Evolutionary conservation across 2,888 invertebrate genomes (phyloP).

Genomic region (Lydus trimaculatus): DNA sequence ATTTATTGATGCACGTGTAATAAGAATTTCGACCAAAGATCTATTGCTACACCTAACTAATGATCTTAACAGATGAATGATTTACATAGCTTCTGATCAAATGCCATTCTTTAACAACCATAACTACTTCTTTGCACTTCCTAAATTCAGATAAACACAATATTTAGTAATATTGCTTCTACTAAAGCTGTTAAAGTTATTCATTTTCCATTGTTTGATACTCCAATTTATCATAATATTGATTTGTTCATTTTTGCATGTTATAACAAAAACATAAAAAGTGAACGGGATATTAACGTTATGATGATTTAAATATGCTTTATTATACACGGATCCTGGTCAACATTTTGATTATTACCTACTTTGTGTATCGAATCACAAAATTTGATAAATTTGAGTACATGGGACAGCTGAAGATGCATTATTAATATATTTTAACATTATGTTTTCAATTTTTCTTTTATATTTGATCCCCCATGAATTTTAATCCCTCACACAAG

Average conservation of each 20-base stretch:
- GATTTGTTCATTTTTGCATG: neutral
- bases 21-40: neutral
- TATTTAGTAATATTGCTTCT: neutral
- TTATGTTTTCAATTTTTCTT: slow-evolving; percentile 53
- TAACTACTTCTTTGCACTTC: neutral
- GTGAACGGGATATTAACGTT: neutral
- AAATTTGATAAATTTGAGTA: neutral
- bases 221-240: neutral
- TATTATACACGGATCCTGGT: neutral
- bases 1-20: slow-evolving; percentile 8
- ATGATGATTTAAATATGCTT: neutral
- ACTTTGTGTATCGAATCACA: neutral
- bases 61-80: neutral
- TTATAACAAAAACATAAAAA: neutral
- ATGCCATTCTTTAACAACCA: neutral
- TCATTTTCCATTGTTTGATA: neutral
- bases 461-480: slow-evolving; percentile 58
- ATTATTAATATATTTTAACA: slow-evolving; percentile 34
- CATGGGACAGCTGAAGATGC: neutral
- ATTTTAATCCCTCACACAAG: slow-evolving; percentile 58
- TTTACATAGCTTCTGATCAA: neutral
- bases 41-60: neutral
- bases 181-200: neutral
- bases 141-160: neutral
- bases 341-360: neutral